Evolutionary conservation across 2,888 invertebrate species (phyloP), one percentile per base, ranked within the genome.

Genomic region (Drosophila fungiperda): DNA sequence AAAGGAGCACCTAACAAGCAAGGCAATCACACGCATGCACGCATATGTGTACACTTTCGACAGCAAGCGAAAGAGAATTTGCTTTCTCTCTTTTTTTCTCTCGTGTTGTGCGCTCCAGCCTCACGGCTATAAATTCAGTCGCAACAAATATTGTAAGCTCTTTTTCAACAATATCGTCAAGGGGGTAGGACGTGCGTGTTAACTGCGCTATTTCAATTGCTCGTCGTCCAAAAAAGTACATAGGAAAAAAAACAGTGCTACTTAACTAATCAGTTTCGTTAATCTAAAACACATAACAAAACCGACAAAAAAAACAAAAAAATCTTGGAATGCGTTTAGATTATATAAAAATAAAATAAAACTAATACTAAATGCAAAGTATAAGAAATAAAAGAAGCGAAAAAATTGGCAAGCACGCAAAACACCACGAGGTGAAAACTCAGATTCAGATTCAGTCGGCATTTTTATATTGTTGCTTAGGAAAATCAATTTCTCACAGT

Each of bases 101-200:
- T 50, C 52, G 32, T 60, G 50, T 33, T 53, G 38, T 50, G 23
- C 29, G 68, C 70, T 68, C 33, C 58, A 52, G 45, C 58, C 55
- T 49, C 35, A 38, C 29, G 48, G 60, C 76, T 89, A 91, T 90
- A 90, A 90, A 89, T 81, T 80, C 70, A 74, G 68, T 70, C 64
- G 75, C 69, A 38, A 64, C 53, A 53, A 71, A 75, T 76, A 63
- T 59, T 50, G 60, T 83, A 73, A 82, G 89, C 90, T 91, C 92
- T 92, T 91, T 92, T 90, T 80, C 79, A 77, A 80, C 67, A 78
- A 75, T 79, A 85, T 80, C 82, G 81, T 86, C 83, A 80, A 82
- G 68, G 80, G 83, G 90, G 71, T 80, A 81, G 82, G 89, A 92
- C 90, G 90, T 90, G 80, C 78, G 80, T 82, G 73, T 74, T 70